Percentiles rank a stretch among this genome's conserved stretches.
Evolutionary conservation across 2,113 vertebrate species (phyloP).

Genomic region (Melanerpes aurifrons): DNA sequence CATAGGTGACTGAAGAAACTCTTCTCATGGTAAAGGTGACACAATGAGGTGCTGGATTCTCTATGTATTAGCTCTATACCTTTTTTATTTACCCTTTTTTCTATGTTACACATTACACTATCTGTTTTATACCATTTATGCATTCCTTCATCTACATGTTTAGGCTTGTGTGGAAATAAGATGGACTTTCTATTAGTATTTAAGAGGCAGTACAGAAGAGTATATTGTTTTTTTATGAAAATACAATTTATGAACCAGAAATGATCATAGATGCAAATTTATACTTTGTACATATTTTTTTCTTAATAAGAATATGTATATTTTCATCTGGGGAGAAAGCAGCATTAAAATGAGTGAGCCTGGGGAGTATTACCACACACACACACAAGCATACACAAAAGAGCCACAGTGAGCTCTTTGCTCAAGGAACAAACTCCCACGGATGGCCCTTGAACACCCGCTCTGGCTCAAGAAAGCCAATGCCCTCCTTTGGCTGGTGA

Average conservation of each 20-base stretch:
- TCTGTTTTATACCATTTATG: background rate
- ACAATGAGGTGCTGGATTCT: background rate
- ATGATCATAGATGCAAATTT: conserved; percentile 50
- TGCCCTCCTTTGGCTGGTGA: accelerated
- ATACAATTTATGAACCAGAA: conserved; percentile 51
- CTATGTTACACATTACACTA: background rate
- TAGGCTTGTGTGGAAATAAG: background rate
- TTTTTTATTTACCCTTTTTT: background rate
- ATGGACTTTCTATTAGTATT: background rate
- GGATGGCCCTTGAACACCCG: accelerated
- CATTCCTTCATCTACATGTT: background rate
- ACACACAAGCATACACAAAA: conserved; percentile 3
- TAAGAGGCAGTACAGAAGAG: background rate
- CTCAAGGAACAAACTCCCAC: background rate
- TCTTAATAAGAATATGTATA: conserved; percentile 59
- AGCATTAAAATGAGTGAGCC: conserved; percentile 43
- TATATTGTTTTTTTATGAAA: conserved; percentile 41
- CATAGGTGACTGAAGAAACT: background rate
- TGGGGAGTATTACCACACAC: conserved; percentile 32
- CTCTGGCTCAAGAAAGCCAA: background rate
- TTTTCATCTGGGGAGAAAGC: conserved; percentile 52
- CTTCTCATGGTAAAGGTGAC: background rate
- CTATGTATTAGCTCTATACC: background rate
- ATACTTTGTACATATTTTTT: conserved; percentile 49
- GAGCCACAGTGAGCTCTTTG: background rate